Conservation (phyloP, 2,888 invertebrate species). For the Pammene aurita region DNA sequence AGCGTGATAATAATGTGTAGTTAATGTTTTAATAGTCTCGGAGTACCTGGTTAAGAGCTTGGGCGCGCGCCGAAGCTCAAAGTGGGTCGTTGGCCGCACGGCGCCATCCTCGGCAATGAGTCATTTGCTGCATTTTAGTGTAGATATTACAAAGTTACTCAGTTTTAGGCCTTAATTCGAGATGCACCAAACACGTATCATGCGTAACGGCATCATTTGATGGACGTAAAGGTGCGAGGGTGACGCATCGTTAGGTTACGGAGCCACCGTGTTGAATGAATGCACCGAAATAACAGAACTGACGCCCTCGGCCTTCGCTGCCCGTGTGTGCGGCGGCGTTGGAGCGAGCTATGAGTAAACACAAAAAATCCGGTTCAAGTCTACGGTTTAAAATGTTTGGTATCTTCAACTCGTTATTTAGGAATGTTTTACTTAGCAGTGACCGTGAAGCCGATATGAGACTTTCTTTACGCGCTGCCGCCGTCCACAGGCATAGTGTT, state of each 20-base stretch:
- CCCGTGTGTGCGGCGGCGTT: slow-evolving; percentile 51
- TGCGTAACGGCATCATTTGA: slow-evolving; percentile 21
- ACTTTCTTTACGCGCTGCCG: slow-evolving; percentile 23
- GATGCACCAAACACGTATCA: slow-evolving; percentile 30
- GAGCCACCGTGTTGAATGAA: slow-evolving; percentile 69
- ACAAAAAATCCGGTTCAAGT: slow-evolving; percentile 48
- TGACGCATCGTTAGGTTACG: slow-evolving; percentile 60
- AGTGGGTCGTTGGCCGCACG: slow-evolving; percentile 80
- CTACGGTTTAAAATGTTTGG: slow-evolving; percentile 35
- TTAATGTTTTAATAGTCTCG: slow-evolving; percentile 45
- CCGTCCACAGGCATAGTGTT: not conserved
- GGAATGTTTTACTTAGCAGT: slow-evolving; percentile 31
- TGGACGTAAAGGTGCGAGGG: slow-evolving; percentile 44
- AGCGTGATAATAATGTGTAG: slow-evolving; percentile 41
- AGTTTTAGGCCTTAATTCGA: slow-evolving; percentile 32
- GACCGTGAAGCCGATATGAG: slow-evolving; percentile 16
- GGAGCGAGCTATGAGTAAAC: slow-evolving; percentile 43
- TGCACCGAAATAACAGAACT: slow-evolving; percentile 70
- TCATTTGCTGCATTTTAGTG: slow-evolving; percentile 64
- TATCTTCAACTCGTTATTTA: slow-evolving; percentile 36
- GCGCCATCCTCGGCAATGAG: slow-evolving; percentile 66
- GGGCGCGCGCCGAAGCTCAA: slow-evolving; percentile 51
- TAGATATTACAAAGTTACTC: slow-evolving; percentile 44
- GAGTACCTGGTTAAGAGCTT: slow-evolving; percentile 45
- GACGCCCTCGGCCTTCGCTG: slow-evolving; percentile 69